Base-by-base conservation (phyloP, 64 coral and sea anemone genomes). In the Montipora sp. region DNA sequence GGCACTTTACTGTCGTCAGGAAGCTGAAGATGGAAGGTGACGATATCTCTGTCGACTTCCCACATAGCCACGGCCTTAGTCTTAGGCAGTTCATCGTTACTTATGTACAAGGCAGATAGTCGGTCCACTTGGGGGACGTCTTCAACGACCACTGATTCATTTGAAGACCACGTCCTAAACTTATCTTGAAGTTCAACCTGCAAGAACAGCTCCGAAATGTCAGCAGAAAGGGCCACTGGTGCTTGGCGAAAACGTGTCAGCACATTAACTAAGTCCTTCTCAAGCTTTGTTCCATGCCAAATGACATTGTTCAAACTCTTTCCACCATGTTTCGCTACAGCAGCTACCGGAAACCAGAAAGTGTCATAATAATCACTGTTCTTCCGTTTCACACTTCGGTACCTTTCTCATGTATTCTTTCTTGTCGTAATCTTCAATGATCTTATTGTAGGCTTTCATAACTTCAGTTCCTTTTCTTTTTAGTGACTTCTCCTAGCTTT, bases 261-360 rank as follows among this genome's bases (percentile, higher is more conserved):
- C 27, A 89, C 90, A 86, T 93, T 65, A 7, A 75, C 66, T 7
- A 92, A 9, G n/a, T 90, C 93, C 46, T 22, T 69, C 43, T 94
- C 92, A 83, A 94, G 84, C 75, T 96, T 90, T 15, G 87, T 80
- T 1, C 91, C 80, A 1, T 74, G 80, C 45, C 73, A 80, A 6
- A 93, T 89, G 9, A 87, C 51, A 46, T 96, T 75, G 20, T 93
- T 96, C 45, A 90, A 47, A 75, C 80, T 93, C 70, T 90, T 90
- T 16, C 95, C 80, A 4, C 80, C 19, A 77, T 96, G 24, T 59
- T 90, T 92, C 13, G 50, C 91, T 5, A 60, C 78, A 10, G 87
- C 59, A 43, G 92, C 90, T 22, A 70, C 50, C 48, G 8, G 70
- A 46, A 0, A 90, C 88, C 4, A 58, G 59, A 59, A 90, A 90